phyloP scores from a whole-genome alignment of 2,888 invertebrate species.

The Acrocyrtus sp. region DNA sequence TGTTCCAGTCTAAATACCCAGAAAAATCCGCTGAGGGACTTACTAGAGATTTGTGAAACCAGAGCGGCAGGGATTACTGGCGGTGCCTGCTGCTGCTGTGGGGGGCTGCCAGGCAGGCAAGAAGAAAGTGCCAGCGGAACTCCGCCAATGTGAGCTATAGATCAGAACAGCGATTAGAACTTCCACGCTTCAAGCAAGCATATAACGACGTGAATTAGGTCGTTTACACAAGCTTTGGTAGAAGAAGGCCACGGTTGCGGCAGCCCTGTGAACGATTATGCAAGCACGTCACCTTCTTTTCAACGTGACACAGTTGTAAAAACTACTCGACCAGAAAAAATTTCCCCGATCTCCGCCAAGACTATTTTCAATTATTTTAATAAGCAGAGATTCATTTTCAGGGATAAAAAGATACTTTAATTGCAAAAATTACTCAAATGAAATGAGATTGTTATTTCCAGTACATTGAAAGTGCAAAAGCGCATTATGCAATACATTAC shows the following conservation, averaged over 20 bases:
- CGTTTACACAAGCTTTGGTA: constrained; percentile 60
- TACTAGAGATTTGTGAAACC: constrained; percentile 45
- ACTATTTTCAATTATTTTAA: no score
- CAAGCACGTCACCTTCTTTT: constrained; percentile 58
- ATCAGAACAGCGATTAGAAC: constrained; percentile 58
- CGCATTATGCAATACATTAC: no score
- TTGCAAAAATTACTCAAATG: background rate
- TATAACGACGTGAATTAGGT: constrained; percentile 53
- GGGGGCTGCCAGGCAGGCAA: constrained; percentile 28
- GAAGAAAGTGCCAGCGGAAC: constrained; percentile 17
- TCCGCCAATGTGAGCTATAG: constrained; percentile 56
- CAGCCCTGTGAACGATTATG: constrained; percentile 63
- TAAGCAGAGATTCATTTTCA: no score
- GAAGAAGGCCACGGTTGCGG: constrained; percentile 56
- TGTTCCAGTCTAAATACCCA: background rate
- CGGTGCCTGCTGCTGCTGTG: constrained; percentile 24
- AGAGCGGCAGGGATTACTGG: constrained; percentile 14
- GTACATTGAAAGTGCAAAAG: no score
- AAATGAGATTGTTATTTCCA: no score
- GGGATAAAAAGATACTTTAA: background rate
- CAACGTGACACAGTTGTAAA: no score
- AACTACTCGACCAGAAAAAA: no score
- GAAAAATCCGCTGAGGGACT: no score
- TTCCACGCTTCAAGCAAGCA: constrained; percentile 36
- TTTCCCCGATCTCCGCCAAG: constrained; percentile 18